phyloP scores from a whole-genome alignment of 2,113 vertebrate species.

The Corythaixoides concolor region DNA sequence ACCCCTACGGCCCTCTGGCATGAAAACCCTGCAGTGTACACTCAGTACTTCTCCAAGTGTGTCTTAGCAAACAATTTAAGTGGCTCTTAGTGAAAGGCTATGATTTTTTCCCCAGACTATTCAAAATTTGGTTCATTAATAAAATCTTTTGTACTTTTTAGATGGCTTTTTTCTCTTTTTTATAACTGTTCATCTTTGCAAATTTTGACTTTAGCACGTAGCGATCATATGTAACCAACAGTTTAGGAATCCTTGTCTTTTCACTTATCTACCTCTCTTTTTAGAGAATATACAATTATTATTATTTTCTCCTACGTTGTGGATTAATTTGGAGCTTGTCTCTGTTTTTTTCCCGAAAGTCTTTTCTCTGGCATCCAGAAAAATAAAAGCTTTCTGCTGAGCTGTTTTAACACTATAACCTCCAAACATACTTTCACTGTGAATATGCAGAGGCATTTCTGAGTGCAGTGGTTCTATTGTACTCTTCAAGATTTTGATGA shows the following conservation, averaged over 20 bases:
- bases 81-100: neutral
- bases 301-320: neutral
- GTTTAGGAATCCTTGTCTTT: neutral
- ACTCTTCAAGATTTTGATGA: neutral
- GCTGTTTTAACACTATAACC: neutral
- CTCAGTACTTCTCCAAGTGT: fast-evolving
- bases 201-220: neutral
- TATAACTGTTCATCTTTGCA: neutral
- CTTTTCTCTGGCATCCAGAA: neutral
- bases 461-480: neutral
- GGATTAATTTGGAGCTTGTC: neutral
- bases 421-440: neutral
- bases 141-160: neutral
- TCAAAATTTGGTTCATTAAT: neutral
- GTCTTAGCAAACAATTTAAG: neutral
- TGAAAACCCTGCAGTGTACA: fast-evolving
- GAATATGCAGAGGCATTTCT: neutral
- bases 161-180: neutral
- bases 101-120: neutral
- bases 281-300: neutral
- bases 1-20: neutral
- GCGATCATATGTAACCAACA: neutral
- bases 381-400: neutral
- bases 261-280: neutral
- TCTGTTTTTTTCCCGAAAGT: neutral